Conservation (phyloP, 2,113 vertebrate species). For the Microcebus murinus region DNA sequence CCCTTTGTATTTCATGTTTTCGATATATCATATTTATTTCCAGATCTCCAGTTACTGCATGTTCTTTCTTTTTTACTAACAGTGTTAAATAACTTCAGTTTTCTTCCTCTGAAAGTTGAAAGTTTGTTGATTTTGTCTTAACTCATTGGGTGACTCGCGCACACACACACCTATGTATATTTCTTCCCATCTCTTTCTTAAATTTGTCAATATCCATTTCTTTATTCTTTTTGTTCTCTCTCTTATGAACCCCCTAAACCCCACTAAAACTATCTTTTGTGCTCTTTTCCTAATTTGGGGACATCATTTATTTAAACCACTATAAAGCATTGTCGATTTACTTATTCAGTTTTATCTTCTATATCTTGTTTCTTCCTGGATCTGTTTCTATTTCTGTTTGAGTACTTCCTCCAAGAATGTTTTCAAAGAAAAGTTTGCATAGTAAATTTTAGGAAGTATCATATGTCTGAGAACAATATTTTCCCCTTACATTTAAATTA, state of each 20-base stretch:
- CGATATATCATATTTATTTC: background rate
- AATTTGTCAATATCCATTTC: background rate
- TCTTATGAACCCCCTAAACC: background rate
- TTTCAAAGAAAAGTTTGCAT: constrained; percentile 4
- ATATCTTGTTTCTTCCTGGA: background rate
- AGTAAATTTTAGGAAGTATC: constrained; percentile 15
- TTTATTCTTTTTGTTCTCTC: background rate
- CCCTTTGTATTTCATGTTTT: background rate
- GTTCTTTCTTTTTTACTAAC: background rate
- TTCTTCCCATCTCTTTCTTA: background rate
- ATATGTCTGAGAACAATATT: background rate
- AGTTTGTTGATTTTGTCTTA: constrained; percentile 2
- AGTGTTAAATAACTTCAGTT: background rate
- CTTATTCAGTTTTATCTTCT: background rate
- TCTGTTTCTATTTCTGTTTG: constrained; percentile 20
- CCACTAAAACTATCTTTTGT: background rate
- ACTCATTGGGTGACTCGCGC: background rate
- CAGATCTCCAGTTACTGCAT: background rate
- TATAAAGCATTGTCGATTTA: background rate
- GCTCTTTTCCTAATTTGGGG: background rate
- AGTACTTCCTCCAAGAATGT: background rate
- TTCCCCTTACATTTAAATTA: background rate
- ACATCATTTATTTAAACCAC: background rate
- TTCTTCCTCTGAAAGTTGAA: background rate
- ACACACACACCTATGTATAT: background rate